Base-by-base conservation (phyloP, 2,888 invertebrate genomes). In the Melipona bicolor region DNA sequence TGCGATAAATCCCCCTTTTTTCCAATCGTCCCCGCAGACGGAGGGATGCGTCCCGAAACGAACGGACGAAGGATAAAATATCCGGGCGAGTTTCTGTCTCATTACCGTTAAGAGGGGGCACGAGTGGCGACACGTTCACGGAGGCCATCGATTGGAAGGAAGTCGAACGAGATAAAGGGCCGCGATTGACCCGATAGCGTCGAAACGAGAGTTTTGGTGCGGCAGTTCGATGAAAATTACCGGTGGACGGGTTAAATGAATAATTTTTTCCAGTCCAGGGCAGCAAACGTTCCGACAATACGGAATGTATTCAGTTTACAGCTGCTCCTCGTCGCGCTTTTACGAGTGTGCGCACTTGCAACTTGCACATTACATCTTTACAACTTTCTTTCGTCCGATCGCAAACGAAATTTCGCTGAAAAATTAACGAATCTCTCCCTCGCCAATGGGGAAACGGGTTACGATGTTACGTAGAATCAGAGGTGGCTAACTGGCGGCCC, bases 81-180 rank as follows among this genome's bases (percentile, higher is more conserved):
- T 81, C 69, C 81, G 52, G 32, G 24, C 52, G 52, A 73, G 77
- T 83, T 83, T 85, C 85, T 81, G 78, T 88, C 83, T 88, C 81
- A 83, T 87, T 86, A 79, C 79, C 83, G 83, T 69, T 79, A 79
- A 83, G 73, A 72, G 74, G 72, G 56, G 62, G 74, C 72, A 64
- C 70, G 43, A 81, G 54, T 50, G 68, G 36, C 56, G 62, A 68
- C 64, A 75, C 79, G 71, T 81, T 74, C 21, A 43, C 27, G 11
- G 24, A 67, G 9, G 54, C 24, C 17, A 24, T 32, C 2, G 36
- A 21, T 64, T 5, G 6, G 43, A 4, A n/a, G 11, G n/a, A 6
- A 36, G 52, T 3, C 17, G 65, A 79, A 72, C 76, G 49, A 72
- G 77, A 73, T 74, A 74, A 73, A 62, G 49, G 72, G 56, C 56